Evolutionary conservation across 2,797 vertebrate genomes (phyloP).

Genomic region (Gymnothorax javanicus): DNA sequence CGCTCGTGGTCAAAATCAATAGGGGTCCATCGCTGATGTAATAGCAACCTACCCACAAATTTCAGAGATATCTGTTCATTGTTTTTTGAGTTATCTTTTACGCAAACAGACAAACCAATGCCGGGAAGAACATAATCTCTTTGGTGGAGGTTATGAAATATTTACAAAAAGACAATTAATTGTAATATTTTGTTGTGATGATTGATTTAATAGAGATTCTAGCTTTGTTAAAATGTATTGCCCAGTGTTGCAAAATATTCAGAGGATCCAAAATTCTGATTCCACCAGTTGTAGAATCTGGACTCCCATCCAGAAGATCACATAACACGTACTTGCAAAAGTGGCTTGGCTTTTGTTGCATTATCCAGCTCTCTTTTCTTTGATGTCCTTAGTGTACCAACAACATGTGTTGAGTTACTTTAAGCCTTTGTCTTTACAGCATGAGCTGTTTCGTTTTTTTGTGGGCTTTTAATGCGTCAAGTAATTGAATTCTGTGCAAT

Average conservation of each 20-base stretch:
- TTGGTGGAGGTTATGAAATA: not conserved
- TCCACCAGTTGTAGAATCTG: not conserved
- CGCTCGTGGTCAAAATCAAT: no score
- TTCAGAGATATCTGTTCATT: no score
- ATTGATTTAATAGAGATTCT: not conserved
- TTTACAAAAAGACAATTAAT: not conserved
- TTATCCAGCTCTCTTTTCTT: not conserved
- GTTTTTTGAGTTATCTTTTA: no score
- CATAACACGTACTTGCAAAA: not conserved
- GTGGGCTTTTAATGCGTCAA: not conserved
- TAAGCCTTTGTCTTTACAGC: not conserved
- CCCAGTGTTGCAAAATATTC: not conserved
- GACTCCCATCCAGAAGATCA: not conserved
- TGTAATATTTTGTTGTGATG: not conserved
- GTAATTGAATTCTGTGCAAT: not conserved
- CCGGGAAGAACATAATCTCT: no score
- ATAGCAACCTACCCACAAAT: no score
- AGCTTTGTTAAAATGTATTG: not conserved
- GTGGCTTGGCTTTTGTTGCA: not conserved
- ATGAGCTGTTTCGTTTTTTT: not conserved
- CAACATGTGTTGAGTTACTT: no score
- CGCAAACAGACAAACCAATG: no score
- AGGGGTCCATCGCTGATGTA: no score
- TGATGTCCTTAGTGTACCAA: not conserved
- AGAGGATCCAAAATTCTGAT: not conserved